Conservation (phyloP, 2,113 vertebrate species). For the Clarias magur region DNA sequence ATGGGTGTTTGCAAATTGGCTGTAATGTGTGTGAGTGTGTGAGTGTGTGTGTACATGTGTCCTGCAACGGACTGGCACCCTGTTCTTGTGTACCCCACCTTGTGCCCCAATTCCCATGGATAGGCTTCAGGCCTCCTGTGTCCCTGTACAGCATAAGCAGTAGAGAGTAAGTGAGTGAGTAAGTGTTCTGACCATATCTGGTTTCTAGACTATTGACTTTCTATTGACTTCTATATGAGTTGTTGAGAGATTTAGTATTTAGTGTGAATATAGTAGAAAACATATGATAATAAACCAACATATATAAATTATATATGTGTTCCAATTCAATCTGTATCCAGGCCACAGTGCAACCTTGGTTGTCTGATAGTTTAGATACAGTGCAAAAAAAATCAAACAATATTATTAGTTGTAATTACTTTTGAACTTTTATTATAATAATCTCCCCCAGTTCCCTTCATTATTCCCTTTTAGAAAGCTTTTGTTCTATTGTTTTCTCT, state of each 20-base stretch:
- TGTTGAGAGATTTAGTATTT: neutral
- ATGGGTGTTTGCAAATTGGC: no score
- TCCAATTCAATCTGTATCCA: neutral
- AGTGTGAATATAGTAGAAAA: neutral
- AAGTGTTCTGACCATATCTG: neutral
- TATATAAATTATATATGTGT: neutral
- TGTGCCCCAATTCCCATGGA: no score
- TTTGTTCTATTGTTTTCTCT: constrained; percentile 13
- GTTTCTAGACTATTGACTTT: neutral
- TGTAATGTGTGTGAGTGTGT: no score
- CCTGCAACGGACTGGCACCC: no score
- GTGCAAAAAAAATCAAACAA: neutral
- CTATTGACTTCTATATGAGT: neutral
- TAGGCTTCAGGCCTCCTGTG: no score
- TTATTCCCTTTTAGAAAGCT: constrained; percentile 1
- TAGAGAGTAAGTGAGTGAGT: no score
- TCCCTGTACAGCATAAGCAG: no score
- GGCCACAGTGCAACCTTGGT: neutral
- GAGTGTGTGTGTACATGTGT: no score
- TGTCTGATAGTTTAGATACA: neutral
- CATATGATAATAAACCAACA: neutral
- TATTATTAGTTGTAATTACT: constrained; percentile 2
- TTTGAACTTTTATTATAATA: neutral
- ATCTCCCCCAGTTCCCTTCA: neutral
- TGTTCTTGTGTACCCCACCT: no score